Evolutionary conservation across 2,113 vertebrate species (phyloP), one percentile per base, ranked within the genome.

Genomic region (Cygnus atratus): DNA sequence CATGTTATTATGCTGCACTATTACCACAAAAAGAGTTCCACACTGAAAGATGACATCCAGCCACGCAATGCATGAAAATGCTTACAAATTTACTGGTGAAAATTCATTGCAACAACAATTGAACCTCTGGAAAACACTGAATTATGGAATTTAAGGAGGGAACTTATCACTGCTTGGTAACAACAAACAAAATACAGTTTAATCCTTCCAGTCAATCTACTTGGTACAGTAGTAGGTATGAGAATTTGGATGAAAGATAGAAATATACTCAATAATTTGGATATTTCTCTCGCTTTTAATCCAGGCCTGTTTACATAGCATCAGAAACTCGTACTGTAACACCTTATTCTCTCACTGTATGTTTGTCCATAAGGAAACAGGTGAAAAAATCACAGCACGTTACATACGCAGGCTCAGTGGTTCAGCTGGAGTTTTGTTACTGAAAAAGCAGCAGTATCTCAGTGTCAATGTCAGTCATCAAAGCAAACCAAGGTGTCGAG

Each of bases 401-500:
- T 91, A 88, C 58, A 79, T 25, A 67, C 9, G 93, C 25, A 76
- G 94, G 75, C 74, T 89, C 93, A 43, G 82, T 54, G 29, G 82
- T 93, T 93, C 78, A 57, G 33, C 78, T 76, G 62, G 67, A 94
- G 88, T 89, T 95, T 88, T 91, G 65, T 46, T 93, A 58, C 68
- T 67, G 68, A 93, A 90, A 93, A 96, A 92, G 68, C 90, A 88
- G 66, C 93, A 93, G 48, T 54, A 93, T 81, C 81, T 90, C 88
- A 67, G 93, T 96, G 85, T 96, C 78, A 85, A 68, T 11, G 2
- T 67, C 26, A 88, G 90, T 68, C 92, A 93, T 87, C 90, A 97
- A 95, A 98, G 97, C 88, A 95, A 92, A 93, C 78, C 85, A 95
- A 96, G 91, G 94, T 93, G 89, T 81, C 96, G 96, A 95, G 48